Base-by-base conservation (phyloP, 2,113 vertebrate genomes). In the Forbesichthys papilliferus region DNA sequence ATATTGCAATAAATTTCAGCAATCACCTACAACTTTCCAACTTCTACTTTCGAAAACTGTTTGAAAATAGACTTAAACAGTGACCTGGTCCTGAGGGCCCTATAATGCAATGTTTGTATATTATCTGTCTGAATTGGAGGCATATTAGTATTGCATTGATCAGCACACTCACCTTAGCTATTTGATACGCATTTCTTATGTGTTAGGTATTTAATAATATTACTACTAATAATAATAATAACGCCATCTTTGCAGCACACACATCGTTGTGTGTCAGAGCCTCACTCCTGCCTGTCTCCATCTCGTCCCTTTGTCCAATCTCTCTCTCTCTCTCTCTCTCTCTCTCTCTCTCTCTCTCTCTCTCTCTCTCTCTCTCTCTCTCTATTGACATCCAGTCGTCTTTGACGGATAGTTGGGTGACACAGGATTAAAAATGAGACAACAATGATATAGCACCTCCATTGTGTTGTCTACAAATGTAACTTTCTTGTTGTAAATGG, bases 351-450 rank as follows among this genome's bases (percentile, higher is more conserved):
- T 51, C 6, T 52, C 56, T 66, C 60, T 59, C 61, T 27, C 64
- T 36, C 64, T 20, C 73, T 52, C 71, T 66, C 10, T 59, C 85
- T 76, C 72, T 65, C 36, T 42, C 36, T 7, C 36, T 7, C 36
- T 2, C 3, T 27, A 87, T 88, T 77, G 84, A 86, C 77, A 5
- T 86, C 85, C 84, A 83, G 86, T 89, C 84, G 78, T 62, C 7
- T 67, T 82, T 87, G 85, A 87, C 84, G 75, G 80, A 90, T 86
- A 85, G 66, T 83, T 79, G 78, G 79, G 86, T 87, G 85, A 82
- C 77, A 77, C 69, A 80, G 82, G 85, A 89, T 86, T 87, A 84
- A 79, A 87, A 89, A 89, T 66, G 84, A 81, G 73, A 57, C 74
- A 14, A 60, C 12, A 66, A 51, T 82, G 88, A 89, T 80, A 16